Conservation (phyloP, 1,140 invertebrate species). For the Drosophila oshimai region DNA sequence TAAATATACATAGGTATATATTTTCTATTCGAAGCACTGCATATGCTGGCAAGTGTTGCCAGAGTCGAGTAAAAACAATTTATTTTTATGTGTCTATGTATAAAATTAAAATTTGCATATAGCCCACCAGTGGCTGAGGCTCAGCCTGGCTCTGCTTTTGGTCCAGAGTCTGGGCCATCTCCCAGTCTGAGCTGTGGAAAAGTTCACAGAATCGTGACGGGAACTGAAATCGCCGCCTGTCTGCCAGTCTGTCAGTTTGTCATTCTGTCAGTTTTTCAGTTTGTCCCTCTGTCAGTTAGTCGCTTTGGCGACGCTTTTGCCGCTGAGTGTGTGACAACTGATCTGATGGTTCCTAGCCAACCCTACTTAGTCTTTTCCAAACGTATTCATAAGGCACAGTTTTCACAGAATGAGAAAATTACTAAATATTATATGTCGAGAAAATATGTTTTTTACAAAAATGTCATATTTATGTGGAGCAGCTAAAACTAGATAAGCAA, state of each 20-base stretch:
- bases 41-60: conserved; percentile 70
- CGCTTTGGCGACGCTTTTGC: conserved; percentile 19
- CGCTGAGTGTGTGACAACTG: conserved; percentile 46
- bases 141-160: conserved; percentile 12
- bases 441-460: no score
- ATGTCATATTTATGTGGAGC: no score
- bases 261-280: not conserved
- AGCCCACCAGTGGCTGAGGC: conserved; percentile 36
- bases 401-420: no score
- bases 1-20: not conserved
- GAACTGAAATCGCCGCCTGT: conserved; percentile 33
- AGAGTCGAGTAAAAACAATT: conserved; percentile 67
- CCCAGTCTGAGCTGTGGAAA: conserved; percentile 24
- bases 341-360: conserved; percentile 18
- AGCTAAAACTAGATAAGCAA: no score
- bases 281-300: conserved; percentile 9
- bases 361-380: not conserved
- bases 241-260: conserved; percentile 3
- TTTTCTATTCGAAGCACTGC: conserved; percentile 11
- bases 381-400: no score
- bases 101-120: conserved; percentile 77
- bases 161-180: conserved; percentile 4
- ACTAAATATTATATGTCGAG: no score
- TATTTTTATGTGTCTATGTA: conserved; percentile 74
- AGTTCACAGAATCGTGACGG: conserved; percentile 34